Evolutionary conservation across 2,797 vertebrate genomes (phyloP).

Genomic region (Trematomus bernacchii): DNA sequence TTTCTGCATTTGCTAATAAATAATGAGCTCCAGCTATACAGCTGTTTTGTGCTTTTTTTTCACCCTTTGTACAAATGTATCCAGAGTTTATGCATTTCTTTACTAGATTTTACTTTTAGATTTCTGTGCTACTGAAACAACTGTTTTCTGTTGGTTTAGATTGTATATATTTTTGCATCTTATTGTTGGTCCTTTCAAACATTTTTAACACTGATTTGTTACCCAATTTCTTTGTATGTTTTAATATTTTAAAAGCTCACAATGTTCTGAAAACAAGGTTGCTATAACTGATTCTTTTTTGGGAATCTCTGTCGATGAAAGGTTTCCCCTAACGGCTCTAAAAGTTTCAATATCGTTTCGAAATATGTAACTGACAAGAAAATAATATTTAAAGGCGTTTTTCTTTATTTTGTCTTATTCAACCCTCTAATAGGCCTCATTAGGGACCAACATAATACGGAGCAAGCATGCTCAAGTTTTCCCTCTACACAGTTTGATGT

Average conservation of each 20-base stretch:
- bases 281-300: conserved; percentile 33
- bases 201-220: conserved; percentile 2
- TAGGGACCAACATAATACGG: neutral
- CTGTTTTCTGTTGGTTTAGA: neutral
- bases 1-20: conserved; percentile 63
- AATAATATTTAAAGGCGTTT: neutral
- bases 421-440: neutral
- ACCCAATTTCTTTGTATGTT: neutral
- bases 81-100: conserved; percentile 26
- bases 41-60: conserved; percentile 44
- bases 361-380: neutral
- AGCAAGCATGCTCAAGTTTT: neutral
- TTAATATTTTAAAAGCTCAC: neutral
- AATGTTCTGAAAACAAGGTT: conserved; percentile 7
- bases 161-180: conserved; percentile 3
- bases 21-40: conserved; percentile 61
- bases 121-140: conserved; percentile 23
- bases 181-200: conserved; percentile 1
- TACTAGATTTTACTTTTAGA: conserved; percentile 21
- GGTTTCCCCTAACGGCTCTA: neutral
- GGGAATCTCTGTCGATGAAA: conserved; percentile 11
- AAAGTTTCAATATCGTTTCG: neutral
- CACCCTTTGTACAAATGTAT: conserved; percentile 14
- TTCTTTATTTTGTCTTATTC: neutral
- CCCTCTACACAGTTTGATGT: neutral